Conservation (phyloP, 2,113 vertebrate species). For the Sula dactylatra region DNA sequence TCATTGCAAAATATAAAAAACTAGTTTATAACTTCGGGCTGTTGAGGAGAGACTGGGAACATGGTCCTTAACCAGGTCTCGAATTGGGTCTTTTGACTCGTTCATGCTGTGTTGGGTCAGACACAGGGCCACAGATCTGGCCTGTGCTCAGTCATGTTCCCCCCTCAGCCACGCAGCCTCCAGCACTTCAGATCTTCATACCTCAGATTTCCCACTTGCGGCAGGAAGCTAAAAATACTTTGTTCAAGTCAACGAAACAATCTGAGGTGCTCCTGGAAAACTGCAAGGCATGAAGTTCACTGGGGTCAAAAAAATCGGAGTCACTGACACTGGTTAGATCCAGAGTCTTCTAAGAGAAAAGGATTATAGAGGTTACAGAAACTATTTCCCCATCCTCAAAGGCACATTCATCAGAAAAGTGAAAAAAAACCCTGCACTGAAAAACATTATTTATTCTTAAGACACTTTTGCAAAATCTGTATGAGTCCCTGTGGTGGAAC, state of each 20-base stretch:
- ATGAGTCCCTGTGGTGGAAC: not conserved
- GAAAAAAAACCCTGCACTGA: not conserved
- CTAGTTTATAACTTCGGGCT: not conserved
- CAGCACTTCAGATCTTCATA: not conserved
- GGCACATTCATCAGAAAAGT: not conserved
- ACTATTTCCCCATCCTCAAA: not conserved
- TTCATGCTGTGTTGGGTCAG: not conserved
- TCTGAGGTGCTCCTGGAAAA: constrained; percentile 15
- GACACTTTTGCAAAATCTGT: not conserved
- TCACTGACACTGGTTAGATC: not conserved
- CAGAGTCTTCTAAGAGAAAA: not conserved
- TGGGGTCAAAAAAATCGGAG: constrained; percentile 15
- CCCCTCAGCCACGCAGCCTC: not conserved
- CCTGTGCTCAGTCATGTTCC: not conserved
- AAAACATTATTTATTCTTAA: constrained; percentile 1
- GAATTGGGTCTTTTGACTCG: not conserved
- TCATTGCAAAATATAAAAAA: not conserved
- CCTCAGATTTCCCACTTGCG: not conserved
- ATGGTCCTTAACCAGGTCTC: not conserved
- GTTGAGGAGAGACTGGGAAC: not conserved
- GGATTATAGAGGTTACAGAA: not conserved
- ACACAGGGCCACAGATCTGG: not conserved
- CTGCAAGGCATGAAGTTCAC: not conserved
- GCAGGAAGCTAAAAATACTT: constrained; percentile 21
- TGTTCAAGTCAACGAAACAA: not conserved